Base-by-base conservation (phyloP, 2,113 vertebrate species). In the Orcinus orca region DNA sequence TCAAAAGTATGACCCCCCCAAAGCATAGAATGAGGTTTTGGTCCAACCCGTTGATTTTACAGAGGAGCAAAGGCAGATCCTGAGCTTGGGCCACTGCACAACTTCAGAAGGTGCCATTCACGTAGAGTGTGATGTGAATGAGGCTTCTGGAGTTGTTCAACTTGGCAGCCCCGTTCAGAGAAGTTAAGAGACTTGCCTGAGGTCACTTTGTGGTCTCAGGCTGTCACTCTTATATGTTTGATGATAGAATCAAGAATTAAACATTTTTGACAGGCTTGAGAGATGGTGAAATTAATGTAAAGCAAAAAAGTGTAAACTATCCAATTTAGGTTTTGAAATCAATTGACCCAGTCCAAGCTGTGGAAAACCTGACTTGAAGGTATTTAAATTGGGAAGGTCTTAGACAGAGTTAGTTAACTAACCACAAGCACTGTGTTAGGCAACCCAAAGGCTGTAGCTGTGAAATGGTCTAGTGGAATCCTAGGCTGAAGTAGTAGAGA, bases 291-390 rank as follows among this genome's bases (percentile, higher is more conserved):
- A 94, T 80, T 20, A 90, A 55, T 53, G 7, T 95, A 76, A 96
- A 92, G 26, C 58, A 62, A 73, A 88, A 76, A 95, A 85, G 71
- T 73, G 8, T 90, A 90, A 93, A 82, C 11, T 58, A 81, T 50
- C 90, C n/a, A 15, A 0, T 68, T 95, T 95, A 76, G 58, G 44
- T 94, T 96, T 96, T 93, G 63, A 88, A 81, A 88, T 76, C 50
- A 93, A 53, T 33, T 76, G 65, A 93, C 15, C 74, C 17, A 65
- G 3, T 76, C 63, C 36, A 97, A 55, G 13, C 47, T 80, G 62
- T 38, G 20, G n/a, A 67, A 93, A 71, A 88, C 73, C 38, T 60
- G 58, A 77, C 36, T 71, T 79, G 58, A 90, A 11, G 73, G 9
- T 33, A 18, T 74, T 94, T 83, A 82, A 97, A 63, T 62, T 65